A percentile compares a stretch with the other conserved stretches of the same genome.
phyloP scores from a whole-genome alignment of 2,888 invertebrate genomes.

The Drosophila birchii region DNA sequence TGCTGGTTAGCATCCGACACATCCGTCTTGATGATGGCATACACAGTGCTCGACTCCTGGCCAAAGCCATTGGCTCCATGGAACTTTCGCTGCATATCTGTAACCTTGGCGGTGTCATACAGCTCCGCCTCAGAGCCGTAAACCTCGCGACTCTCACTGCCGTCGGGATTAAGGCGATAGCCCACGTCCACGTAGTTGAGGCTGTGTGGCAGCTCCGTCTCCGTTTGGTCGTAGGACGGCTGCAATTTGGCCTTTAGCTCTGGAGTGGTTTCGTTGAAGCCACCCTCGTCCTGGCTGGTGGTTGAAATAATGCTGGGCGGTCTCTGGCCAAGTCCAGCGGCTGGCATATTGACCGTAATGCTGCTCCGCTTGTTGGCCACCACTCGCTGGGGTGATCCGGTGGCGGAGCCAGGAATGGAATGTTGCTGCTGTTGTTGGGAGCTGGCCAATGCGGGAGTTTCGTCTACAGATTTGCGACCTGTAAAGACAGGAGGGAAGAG shows the following conservation, averaged over 20 bases:
- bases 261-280: slow-evolving; percentile 90
- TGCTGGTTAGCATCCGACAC: slow-evolving; percentile 45
- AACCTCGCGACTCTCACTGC: slow-evolving; percentile 84
- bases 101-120: slow-evolving; percentile 82
- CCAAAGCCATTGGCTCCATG: slow-evolving; percentile 82
- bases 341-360: slow-evolving; percentile 88
- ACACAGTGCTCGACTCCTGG: slow-evolving; percentile 83
- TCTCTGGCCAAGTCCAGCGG: slow-evolving; percentile 87
- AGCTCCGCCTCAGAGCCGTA: slow-evolving; percentile 84
- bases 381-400: slow-evolving; percentile 77
- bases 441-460: slow-evolving; percentile 28
- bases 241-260: slow-evolving; percentile 88
- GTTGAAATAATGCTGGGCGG: slow-evolving; percentile 90
- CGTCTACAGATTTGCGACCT: slow-evolving; percentile 78
- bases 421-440: slow-evolving; percentile 45
- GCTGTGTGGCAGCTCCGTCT: slow-evolving; percentile 61
- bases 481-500: slow-evolving; percentile 19
- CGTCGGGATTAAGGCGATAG: slow-evolving; percentile 85
- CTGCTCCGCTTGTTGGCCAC: slow-evolving; percentile 86
- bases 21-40: slow-evolving; percentile 85
- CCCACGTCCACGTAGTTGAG: slow-evolving; percentile 85
- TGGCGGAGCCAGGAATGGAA: slow-evolving; percentile 53
- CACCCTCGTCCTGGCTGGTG: slow-evolving; percentile 88
- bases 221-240: slow-evolving; percentile 72
- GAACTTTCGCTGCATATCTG: slow-evolving; percentile 83